Evolutionary conservation across 1,140 invertebrate species (phyloP).

Genomic region (Temnothorax longispinosus): DNA sequence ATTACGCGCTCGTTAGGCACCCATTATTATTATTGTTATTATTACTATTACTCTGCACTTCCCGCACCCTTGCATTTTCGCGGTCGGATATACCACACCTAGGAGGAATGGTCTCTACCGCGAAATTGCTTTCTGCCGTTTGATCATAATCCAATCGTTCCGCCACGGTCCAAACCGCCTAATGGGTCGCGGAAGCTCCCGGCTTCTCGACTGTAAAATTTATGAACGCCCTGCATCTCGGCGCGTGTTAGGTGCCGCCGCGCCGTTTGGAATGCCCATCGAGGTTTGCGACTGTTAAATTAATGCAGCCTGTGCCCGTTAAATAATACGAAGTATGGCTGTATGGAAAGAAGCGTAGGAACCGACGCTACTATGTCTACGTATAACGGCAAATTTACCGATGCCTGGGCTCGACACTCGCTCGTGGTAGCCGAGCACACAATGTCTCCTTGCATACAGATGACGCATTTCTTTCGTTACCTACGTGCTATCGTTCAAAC

Average conservation of each 20-base stretch:
- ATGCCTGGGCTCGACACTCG: not conserved
- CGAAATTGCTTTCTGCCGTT: conserved; percentile 76
- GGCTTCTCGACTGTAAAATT: conserved; percentile 71
- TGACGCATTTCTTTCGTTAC: not conserved
- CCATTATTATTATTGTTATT: conserved; percentile 51
- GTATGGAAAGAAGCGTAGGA: not conserved
- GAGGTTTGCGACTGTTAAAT: conserved; percentile 65
- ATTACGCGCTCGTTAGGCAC: conserved; percentile 34
- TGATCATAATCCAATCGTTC: conserved; percentile 78
- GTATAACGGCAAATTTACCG: conserved; percentile 13
- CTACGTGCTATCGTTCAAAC: not conserved
- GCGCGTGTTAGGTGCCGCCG: conserved; percentile 44
- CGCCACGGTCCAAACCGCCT: conserved; percentile 67
- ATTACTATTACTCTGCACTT: conserved; percentile 26
- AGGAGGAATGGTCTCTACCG: conserved; percentile 65
- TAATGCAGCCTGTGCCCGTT: conserved; percentile 65
- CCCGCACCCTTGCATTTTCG: conserved; percentile 39
- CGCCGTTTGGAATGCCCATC: conserved; percentile 58
- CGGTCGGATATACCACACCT: conserved; percentile 56
- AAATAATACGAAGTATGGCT: conserved; percentile 56
- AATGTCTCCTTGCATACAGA: not conserved
- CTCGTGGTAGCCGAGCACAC: not conserved
- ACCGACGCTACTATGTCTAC: not conserved
- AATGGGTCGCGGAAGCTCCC: conserved; percentile 70
- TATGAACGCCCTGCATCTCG: conserved; percentile 67